Evolutionary conservation across 2,113 vertebrate species (phyloP).

Genomic region (Elaphurus davidianus): DNA sequence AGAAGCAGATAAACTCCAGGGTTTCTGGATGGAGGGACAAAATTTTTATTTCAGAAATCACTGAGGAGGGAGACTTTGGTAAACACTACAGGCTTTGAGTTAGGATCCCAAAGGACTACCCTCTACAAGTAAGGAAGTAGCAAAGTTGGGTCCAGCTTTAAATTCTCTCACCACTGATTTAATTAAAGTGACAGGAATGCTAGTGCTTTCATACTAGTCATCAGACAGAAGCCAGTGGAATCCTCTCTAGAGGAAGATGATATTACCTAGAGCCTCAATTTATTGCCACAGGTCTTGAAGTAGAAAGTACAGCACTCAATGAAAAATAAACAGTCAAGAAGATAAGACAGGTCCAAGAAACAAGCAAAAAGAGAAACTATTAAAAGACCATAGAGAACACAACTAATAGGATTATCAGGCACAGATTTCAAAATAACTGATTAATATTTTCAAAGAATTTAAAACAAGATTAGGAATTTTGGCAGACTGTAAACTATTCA

Average conservation of each 20-base stretch:
- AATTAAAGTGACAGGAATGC: not conserved
- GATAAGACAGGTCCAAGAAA: not conserved
- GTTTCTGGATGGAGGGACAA: not conserved
- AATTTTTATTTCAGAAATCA: not conserved
- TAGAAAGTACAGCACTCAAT: not conserved
- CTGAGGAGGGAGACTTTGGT: not conserved
- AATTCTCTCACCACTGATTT: not conserved
- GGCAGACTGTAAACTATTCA: not conserved
- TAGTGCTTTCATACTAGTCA: not conserved
- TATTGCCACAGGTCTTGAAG: not conserved
- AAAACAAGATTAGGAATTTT: not conserved
- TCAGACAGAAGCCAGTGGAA: not conserved
- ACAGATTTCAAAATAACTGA: not conserved
- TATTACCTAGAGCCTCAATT: not conserved
- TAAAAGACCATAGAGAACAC: not conserved
- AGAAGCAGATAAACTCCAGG: not conserved
- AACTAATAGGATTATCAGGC: not conserved
- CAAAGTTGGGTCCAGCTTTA: not conserved
- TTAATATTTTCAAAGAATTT: not conserved
- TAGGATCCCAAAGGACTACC: not conserved
- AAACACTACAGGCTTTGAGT: not conserved
- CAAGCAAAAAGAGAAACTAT: not conserved
- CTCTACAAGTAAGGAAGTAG: not conserved
- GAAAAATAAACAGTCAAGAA: not conserved
- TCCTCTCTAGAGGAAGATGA: not conserved